Base-by-base conservation (phyloP, 2,888 invertebrate species). In the Gisinianus flammeolus region DNA sequence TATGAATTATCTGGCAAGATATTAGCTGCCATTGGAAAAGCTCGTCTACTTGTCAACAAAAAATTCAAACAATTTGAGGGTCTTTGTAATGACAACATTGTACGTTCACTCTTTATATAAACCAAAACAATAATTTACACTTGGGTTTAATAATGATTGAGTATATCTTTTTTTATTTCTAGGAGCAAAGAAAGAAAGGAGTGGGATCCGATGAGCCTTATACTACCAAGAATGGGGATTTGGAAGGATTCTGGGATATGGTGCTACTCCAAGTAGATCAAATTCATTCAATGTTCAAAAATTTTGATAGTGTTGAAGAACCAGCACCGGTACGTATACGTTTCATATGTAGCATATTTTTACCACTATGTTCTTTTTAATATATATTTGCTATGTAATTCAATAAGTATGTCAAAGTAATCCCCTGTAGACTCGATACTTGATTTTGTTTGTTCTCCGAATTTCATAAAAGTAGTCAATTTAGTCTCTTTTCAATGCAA, bases 201-300 rank as follows among this genome's bases (percentile, higher is more conserved):
- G 75, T 77, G 6, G 31, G 71, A 2, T 79, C 90, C 30, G 93
- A 92, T 81, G 95, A 95, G 86, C 92, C 91, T 81, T 96, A 94
- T 88, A 94, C 94, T 10, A 97, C 97, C 10, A 96, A 95, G 0
- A 89, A 91, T 82, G 93, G 94, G 85, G 98, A 98, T 87, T 89
- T 98, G 81, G 95, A 94, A 85, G 98, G 97, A 0, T 98, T 98
- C 89, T 98, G 97, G 97, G 97, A 98, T 87, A 96, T 98, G 96
- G 95, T 97, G 33, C 92, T 93, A 87, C 90, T 97, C 70, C 97
- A 97, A 88, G 93, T 97, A 26, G 91, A 92, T 80, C 94, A 96
- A 86, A 92, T 97, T 75, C 92, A 95, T 86, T 35, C 58, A 22
- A 78, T 83, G 75, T 84, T 84, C 66, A 69, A 79, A 4, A 81